phyloP scores from a whole-genome alignment of 2,797 vertebrate genomes.

The Dendrocincla fuliginosa region DNA sequence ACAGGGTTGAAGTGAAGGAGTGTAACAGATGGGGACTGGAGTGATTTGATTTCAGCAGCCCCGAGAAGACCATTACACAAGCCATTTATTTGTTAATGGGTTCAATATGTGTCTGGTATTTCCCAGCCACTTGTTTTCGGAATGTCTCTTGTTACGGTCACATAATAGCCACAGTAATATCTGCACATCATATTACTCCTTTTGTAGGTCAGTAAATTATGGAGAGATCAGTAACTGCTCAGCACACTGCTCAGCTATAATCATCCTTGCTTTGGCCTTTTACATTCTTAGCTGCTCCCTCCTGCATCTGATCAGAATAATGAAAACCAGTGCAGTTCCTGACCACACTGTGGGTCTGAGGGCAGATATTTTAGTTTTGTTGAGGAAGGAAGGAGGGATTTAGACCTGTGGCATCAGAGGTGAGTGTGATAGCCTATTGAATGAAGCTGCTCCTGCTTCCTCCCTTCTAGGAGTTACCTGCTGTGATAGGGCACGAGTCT shows the following conservation, averaged over 20 bases:
- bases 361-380: neutral
- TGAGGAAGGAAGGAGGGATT: neutral
- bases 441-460: neutral
- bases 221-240: neutral
- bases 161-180: conserved; percentile 35
- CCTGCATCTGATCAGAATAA: neutral
- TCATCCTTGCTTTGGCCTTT: neutral
- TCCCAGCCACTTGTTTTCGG: conserved; percentile 3
- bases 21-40: neutral
- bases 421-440: neutral
- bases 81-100: conserved; percentile 57
- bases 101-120: conserved; percentile 23
- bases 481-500: neutral
- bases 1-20: neutral
- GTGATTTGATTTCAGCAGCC: conserved; percentile 26
- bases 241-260: neutral
- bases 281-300: neutral
- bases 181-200: conserved; percentile 24
- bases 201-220: conserved; percentile 36
- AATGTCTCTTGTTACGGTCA: conserved; percentile 29
- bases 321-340: neutral
- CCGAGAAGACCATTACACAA: conserved; percentile 36
- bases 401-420: neutral
- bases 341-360: neutral
- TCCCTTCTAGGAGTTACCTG: neutral